phyloP scores from a whole-genome alignment of 37 sponge, comb jelly and placozoan genomes.

The Agelas oroides region DNA sequence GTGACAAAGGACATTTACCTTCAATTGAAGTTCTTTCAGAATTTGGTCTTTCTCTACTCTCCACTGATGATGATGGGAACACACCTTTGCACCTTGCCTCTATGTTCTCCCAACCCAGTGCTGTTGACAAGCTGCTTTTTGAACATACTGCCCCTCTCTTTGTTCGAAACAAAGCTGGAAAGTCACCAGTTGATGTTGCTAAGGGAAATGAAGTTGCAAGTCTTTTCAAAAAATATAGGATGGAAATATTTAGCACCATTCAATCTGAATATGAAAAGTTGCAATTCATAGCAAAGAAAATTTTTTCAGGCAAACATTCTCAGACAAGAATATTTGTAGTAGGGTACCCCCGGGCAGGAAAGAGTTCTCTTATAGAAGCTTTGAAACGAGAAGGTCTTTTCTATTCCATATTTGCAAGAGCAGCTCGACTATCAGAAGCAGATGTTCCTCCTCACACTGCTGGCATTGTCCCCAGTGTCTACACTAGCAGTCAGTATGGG shows the following conservation, averaged over 20 bases:
- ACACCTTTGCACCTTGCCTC: slow-evolving; percentile 25
- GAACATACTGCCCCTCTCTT: slow-evolving; percentile 6
- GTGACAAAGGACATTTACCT: neutral
- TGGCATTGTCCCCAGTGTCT: neutral
- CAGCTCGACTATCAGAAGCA: no score
- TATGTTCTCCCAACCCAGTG: neutral
- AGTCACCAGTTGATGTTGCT: neutral
- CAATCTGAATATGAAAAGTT: neutral
- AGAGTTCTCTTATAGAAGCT: neutral
- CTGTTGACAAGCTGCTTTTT: neutral
- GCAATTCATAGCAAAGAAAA: neutral
- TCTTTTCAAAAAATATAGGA: neutral
- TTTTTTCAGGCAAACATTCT: neutral
- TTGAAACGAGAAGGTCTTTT: neutral
- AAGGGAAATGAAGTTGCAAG: neutral
- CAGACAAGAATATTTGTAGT: neutral
- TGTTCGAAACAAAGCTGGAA: neutral
- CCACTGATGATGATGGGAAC: neutral
- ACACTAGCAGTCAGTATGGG: neutral
- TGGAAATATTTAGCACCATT: neutral
- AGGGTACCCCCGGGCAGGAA: neutral
- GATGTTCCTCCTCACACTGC: neutral
- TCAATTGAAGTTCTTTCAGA: neutral
- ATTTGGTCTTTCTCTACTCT: neutral
- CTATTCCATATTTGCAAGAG: neutral